Evolutionary conservation across 1,140 invertebrate species (phyloP), one percentile per base, ranked within the genome.

Genomic region (Conopomorpha cramerella): DNA sequence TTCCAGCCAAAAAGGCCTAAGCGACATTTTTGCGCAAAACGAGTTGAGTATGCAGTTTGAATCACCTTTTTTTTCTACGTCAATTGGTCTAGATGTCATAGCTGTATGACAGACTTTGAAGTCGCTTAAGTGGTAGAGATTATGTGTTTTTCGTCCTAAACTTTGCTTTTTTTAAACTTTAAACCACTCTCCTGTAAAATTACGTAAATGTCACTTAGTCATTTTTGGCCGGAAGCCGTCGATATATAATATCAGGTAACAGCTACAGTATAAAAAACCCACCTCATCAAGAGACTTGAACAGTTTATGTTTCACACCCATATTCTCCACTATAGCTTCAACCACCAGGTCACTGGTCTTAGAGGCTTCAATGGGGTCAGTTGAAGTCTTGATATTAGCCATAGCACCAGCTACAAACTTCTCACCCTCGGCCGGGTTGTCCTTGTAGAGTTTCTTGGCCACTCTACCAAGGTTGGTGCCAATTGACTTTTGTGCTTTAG

Each of bases 291-390:
- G 67, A 33, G 72, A 60, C 30, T 81, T 72, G 55, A 95, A 95
- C 1, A 95, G 66, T 45, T 91, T 84, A 48, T 89, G 86, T 58
- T 95, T 95, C 0, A 87, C 56, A 27, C 85, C 82, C 25, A 95
- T 67, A 56, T 93, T 93, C 61, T 95, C 92, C 37, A 94, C 84
- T 61, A 94, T 92, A 4, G 92, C 92, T 77, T 95, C 92, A 16
- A 95, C 82, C 8, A 95, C 88, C 11, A 95, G 63, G 72, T 94
- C 91, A 11, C 87, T 68, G 28, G 81, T 66, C 53, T 84, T 81
- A 0, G 87, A 84, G 34, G 84, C 78, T 27, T 78, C 77, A 2
- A 77, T 64, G 6, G 86, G 46, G 59, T 87, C 81, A 6, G 85
- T 85, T 0, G 81, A 78, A 8, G 79, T 83, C 39, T 79, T 82